Percentiles rank a stretch among this genome's conserved stretches.
Conservation (phyloP, 1,140 invertebrate species). For the Coptotermes formosanus region DNA sequence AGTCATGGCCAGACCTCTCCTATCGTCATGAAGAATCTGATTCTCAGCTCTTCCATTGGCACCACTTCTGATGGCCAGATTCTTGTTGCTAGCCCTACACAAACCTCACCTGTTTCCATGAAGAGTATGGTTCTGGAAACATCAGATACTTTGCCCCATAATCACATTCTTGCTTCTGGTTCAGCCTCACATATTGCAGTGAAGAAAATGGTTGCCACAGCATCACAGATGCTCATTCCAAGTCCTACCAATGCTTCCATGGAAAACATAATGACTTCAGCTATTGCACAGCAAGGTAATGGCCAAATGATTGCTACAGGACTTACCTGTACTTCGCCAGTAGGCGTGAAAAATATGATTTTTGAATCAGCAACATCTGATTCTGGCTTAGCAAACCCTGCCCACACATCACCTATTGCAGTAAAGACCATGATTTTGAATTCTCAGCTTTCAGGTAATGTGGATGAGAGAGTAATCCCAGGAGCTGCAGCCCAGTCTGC, state of each 20-base stretch:
- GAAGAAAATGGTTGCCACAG: conserved; percentile 41
- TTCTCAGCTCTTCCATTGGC: background rate
- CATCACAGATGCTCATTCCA: conserved; percentile 35
- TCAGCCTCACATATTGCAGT: conserved; percentile 46
- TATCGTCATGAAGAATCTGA: conserved; percentile 12
- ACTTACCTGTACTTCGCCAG: background rate
- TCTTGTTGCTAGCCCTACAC: conserved; percentile 10
- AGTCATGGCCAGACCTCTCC: background rate
- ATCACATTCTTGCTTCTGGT: background rate
- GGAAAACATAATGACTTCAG: conserved; percentile 25
- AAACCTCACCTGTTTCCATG: conserved; percentile 56
- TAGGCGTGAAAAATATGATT: background rate
- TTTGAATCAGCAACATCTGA: background rate
- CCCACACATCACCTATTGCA: conserved; percentile 8
- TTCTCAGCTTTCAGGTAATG: background rate
- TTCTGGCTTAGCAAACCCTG: background rate
- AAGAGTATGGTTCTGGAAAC: conserved; percentile 56
- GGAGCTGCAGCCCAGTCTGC: background rate
- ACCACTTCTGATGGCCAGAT: background rate
- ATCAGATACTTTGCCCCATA: background rate
- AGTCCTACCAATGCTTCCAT: conserved; percentile 36
- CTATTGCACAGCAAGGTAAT: background rate
- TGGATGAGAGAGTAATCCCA: background rate
- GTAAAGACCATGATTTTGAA: conserved; percentile 21
- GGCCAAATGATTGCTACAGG: background rate